Percentiles rank a stretch among this genome's conserved stretches.
Evolutionary conservation across 2,797 vertebrate species (phyloP).

Genomic region (Falco peregrinus): DNA sequence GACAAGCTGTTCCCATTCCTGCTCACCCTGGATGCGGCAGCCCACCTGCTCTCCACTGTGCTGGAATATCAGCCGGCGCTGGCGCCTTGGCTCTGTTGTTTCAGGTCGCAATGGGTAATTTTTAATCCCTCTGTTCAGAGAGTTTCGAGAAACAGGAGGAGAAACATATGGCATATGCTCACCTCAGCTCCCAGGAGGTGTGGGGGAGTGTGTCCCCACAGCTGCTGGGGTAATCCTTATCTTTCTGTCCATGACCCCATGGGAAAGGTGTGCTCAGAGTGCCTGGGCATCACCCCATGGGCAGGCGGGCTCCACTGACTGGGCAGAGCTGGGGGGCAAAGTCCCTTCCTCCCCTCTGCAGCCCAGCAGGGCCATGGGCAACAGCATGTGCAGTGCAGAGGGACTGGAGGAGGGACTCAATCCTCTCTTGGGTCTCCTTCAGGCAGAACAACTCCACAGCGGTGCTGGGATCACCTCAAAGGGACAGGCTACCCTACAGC

Average conservation of each 20-base stretch:
- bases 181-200: slow-evolving; percentile 4
- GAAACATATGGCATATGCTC: slow-evolving; percentile 11
- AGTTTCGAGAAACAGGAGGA: slow-evolving; percentile 5
- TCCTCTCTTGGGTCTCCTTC: not conserved
- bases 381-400: not conserved
- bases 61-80: not conserved
- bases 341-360: not conserved
- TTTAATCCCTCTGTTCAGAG: slow-evolving; percentile 65
- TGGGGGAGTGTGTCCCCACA: not conserved
- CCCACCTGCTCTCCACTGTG: not conserved
- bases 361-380: not conserved
- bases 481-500: not conserved
- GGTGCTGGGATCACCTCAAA: not conserved
- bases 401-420: not conserved
- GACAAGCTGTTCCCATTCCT: not conserved
- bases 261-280: not conserved
- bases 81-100: not conserved
- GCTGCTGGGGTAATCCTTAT: slow-evolving; percentile 17
- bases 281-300: not conserved
- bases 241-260: not conserved
- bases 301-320: not conserved
- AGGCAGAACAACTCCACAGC: not conserved
- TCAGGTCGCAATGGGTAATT: not conserved
- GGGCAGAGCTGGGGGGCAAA: not conserved
- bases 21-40: not conserved